Percentiles rank a stretch among this genome's conserved stretches.
Conservation (phyloP, 2,113 vertebrate species). For the Rhagologus leucostigma region DNA sequence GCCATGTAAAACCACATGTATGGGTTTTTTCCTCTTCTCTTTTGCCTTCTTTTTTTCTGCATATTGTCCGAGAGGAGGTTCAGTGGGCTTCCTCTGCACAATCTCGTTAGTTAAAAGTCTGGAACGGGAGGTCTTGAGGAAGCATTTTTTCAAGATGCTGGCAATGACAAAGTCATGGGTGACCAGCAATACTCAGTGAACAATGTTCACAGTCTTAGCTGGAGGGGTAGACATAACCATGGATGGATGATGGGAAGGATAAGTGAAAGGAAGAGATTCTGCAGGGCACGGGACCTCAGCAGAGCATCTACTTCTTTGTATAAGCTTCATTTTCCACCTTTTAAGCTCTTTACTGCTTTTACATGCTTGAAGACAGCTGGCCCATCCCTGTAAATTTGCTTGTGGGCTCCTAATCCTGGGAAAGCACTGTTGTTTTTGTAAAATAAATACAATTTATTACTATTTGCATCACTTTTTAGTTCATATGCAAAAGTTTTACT, state of each 20-base stretch:
- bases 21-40: fast-evolving
- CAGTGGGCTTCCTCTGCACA: background rate
- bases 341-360: background rate
- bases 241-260: background rate
- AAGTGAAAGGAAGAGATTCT: background rate
- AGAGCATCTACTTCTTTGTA: background rate
- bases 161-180: background rate
- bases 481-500: background rate
- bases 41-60: background rate
- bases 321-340: background rate
- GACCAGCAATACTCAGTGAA: background rate
- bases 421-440: background rate
- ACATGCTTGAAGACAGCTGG: background rate
- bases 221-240: background rate
- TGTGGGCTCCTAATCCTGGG: background rate
- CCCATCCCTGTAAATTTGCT: background rate
- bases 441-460: background rate
- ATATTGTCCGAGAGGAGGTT: background rate
- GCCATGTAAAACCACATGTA: background rate
- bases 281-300: background rate
- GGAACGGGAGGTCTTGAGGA: background rate
- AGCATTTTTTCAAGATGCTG: background rate
- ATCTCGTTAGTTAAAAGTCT: background rate
- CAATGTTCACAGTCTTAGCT: background rate
- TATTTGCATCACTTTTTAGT: background rate